Base-by-base conservation (phyloP, 2,113 vertebrate species). In the Tupaia tana region DNA sequence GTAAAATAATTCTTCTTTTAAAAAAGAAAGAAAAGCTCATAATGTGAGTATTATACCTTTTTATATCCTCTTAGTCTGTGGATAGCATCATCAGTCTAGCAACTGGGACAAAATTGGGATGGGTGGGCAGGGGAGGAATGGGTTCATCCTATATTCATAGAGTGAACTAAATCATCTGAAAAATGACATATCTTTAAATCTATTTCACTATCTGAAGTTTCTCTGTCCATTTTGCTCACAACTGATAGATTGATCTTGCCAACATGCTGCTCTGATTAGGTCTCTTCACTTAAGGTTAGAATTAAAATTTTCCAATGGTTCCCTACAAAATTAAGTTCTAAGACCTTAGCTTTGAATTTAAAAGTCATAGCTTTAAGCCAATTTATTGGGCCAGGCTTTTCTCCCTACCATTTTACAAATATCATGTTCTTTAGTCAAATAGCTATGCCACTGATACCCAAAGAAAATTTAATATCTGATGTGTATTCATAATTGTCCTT, bases 321-420 rank as follows among this genome's bases (percentile, higher is more conserved):
- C 54, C 14, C 27, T 75, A 80, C 6, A 86, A 96, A 90, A 67
- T 79, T 31, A 85, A 73, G 52, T 83, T 94, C 73, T 90, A 67
- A 90, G 93, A 87, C 5, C 15, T 94, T 90, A 92, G 43, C 20
- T 31, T 87, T n/a, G 25, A 6, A 27, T 90, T 54, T 31, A 94
- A 84, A 25, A 7, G 1, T 56, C 25, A 27, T 74, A 75, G 80
- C 89, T 83, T 93, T 80, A 79, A 85, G 24, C 12, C 14, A 52
- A 2, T 74, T 93, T 95, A 59, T 87, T 31, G 77, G 93, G 95
- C 29, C 15, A 81, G 25, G 10, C 31, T 89, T 94, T 29, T 92
- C 70, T 86, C 22, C 31, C 18, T 79, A 64, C 52, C 1, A 66
- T 66, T 75, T 95, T 90, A 86, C 5, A 73, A 93, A 90, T 95